A percentile compares a stretch with the other conserved stretches of the same genome.
Evolutionary conservation across 2,888 invertebrate species (phyloP).

Genomic region (Rhodophaea formosa): DNA sequence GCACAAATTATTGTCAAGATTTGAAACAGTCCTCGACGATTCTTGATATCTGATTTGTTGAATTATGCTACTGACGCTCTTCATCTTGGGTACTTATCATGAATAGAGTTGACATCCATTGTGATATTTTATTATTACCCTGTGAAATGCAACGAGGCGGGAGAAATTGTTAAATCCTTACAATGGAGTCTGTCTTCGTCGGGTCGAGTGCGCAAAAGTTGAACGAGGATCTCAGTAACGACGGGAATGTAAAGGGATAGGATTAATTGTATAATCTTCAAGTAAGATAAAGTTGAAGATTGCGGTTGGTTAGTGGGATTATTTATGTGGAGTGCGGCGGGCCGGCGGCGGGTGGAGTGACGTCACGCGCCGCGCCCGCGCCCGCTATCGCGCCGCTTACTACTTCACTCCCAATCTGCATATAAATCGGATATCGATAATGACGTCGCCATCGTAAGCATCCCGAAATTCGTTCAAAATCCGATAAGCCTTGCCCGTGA

Average conservation of each 20-base stretch:
- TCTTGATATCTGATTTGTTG: slow-evolving; percentile 61
- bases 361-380: slow-evolving; percentile 48
- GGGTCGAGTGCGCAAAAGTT: slow-evolving; percentile 74
- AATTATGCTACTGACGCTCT: slow-evolving; percentile 71
- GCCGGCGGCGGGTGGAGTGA: slow-evolving; percentile 38
- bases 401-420: slow-evolving; percentile 75
- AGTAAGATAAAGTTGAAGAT: slow-evolving; percentile 59
- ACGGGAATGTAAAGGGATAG: slow-evolving; percentile 59
- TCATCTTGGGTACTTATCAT: slow-evolving; percentile 71
- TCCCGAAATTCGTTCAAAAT: slow-evolving; percentile 77
- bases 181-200: slow-evolving; percentile 74
- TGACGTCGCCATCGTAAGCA: slow-evolving; percentile 76
- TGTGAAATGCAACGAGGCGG: slow-evolving; percentile 73
- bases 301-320: slow-evolving; percentile 50
- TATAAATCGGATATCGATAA: slow-evolving; percentile 81
- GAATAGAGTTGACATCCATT: slow-evolving; percentile 78
- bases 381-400: slow-evolving; percentile 33
- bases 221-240: slow-evolving; percentile 63
- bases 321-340: slow-evolving; percentile 49
- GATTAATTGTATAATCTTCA: slow-evolving; percentile 64
- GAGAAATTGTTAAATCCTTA: slow-evolving; percentile 76
- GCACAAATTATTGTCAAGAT: neutral
- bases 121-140: slow-evolving; percentile 77
- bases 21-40: slow-evolving; percentile 45
- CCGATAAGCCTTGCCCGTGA: slow-evolving; percentile 75